Evolutionary conservation across 2,888 invertebrate genomes (phyloP), one percentile per base, ranked within the genome.

Genomic region (Troglohyphantes excavatus): DNA sequence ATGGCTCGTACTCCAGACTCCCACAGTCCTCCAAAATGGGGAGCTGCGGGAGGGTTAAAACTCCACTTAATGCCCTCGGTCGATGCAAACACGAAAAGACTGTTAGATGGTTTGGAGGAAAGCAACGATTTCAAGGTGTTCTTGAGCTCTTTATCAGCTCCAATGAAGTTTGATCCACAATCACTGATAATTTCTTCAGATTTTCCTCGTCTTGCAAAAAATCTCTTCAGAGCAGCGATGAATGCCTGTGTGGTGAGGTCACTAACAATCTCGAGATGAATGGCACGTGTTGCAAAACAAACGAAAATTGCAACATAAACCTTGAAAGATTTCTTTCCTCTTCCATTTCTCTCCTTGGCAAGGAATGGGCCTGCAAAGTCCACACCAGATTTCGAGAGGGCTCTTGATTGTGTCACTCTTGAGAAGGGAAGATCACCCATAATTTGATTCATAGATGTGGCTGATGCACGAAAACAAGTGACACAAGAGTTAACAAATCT

Each of bases 111-210:
- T 11, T 53, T 23, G 0, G 53, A 53, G 53, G 17, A 13, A n/a
- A 53, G n/a, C n/a, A 53, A 17, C 5, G 53, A 53, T n/a, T 13
- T 1, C 2, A 53, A 17, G 5, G n/a, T n/a, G 1, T 5, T 43
- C 7, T 23, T 79, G 23, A 79, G 27, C 65, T 81, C 46, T 13
- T 27, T 17, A 19, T 79, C 65, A 9, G 68, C 29, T 0, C 27
- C 82, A 29, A 70, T 21, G 23, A 70, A 70, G 17, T 82, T 81
- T 6, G 59, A 33, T 5, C 81, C 81, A 9, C 81, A 59, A 70
- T 79, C 67, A 17, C 68, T 68, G 7, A 46, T 13, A 9, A 67
- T 67, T 7, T 81, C 53, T 1, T 2, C 27, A 53, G 46, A 53
- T 67, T 68, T 81, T 0, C 79, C 67, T 53, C 53, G 2, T 2